Conservation (phyloP, 1,140 invertebrate genomes). For the Drosophila arizonae region DNA sequence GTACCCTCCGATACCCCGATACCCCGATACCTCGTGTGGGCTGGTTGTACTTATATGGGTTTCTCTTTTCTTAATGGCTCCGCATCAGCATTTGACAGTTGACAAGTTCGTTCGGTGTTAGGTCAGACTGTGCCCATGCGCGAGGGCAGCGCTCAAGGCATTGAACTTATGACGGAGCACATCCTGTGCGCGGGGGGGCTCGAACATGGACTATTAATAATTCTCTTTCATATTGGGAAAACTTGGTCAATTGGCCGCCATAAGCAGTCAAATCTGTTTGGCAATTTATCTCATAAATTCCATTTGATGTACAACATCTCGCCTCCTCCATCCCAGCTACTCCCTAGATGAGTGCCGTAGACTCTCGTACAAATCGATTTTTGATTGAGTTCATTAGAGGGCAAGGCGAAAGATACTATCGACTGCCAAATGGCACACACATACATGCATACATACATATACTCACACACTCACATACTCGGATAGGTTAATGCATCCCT, state of each 20-base stretch:
- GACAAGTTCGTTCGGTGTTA: constrained; percentile 73
- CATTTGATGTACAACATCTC: constrained; percentile 62
- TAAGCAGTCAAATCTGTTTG: constrained; percentile 61
- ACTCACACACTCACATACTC: constrained; percentile 21
- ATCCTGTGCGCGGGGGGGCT: constrained; percentile 1
- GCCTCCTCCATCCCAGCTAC: background rate
- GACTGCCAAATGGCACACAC: constrained; percentile 1
- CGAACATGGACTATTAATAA: constrained; percentile 58
- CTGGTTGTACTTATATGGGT: constrained; percentile 53
- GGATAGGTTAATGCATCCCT: constrained; percentile 68
- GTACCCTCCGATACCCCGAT: background rate
- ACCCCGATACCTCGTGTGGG: constrained; percentile 10
- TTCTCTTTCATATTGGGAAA: constrained; percentile 63
- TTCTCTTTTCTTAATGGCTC: constrained; percentile 74
- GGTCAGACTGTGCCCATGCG: constrained; percentile 12
- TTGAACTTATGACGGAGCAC: constrained; percentile 56
- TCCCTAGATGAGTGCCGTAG: constrained; percentile 13
- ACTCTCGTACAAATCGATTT: constrained; percentile 78
- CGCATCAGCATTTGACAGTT: constrained; percentile 76
- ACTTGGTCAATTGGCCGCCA: constrained; percentile 25
- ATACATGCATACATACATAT: constrained; percentile 3
- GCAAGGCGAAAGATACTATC: constrained; percentile 57
- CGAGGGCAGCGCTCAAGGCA: constrained; percentile 36
- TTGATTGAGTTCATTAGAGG: constrained; percentile 82
- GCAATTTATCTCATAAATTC: constrained; percentile 77